Conservation (phyloP, 35 echinoderm and acorn worm genomes). For the Lytechinus variegatus region DNA sequence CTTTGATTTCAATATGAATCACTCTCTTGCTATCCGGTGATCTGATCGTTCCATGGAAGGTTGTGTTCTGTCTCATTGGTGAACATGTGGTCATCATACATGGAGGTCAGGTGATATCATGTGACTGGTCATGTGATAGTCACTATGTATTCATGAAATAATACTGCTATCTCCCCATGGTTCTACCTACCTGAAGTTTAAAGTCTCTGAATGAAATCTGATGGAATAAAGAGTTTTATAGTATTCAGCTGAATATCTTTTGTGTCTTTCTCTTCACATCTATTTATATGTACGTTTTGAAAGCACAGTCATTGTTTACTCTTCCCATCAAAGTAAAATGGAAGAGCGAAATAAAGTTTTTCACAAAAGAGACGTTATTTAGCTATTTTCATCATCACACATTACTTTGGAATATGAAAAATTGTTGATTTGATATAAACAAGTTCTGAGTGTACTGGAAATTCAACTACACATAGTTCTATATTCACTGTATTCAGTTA, state of each 20-base stretch:
- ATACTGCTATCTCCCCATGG: background rate
- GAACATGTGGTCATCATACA: background rate
- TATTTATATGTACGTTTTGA: background rate
- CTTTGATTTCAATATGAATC: background rate
- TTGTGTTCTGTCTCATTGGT: background rate
- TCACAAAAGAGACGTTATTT: background rate
- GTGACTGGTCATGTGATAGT: background rate
- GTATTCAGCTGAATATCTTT: background rate
- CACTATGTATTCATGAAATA: background rate
- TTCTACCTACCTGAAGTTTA: background rate
- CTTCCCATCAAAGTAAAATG: background rate
- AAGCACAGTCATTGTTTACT: background rate
- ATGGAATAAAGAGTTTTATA: background rate
- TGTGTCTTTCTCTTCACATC: constrained; percentile 7
- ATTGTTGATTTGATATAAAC: background rate
- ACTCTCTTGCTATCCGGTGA: no score
- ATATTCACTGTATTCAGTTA: background rate
- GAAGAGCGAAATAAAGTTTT: background rate
- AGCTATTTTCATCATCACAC: background rate
- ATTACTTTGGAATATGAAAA: background rate
- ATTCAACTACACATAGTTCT: background rate
- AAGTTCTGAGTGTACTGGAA: background rate
- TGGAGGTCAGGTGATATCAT: background rate
- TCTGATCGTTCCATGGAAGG: constrained; percentile 47
- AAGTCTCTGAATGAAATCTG: background rate